Conservation (phyloP, 2,888 invertebrate genomes). For the Caenorhabditis sp. region DNA sequence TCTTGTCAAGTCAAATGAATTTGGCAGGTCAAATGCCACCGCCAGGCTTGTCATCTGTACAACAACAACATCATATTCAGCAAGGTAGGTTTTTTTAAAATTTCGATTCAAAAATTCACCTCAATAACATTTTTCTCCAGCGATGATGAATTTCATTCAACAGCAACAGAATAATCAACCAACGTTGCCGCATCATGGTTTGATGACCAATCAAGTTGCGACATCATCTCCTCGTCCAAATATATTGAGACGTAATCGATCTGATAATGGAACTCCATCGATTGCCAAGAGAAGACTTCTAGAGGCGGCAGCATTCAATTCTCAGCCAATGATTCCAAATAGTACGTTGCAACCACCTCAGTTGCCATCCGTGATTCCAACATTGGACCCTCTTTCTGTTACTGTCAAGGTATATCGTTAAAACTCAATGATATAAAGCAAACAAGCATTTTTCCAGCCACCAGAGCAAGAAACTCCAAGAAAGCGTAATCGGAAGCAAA, state of each 20-base stretch:
- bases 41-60: background rate
- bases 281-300: background rate
- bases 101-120: background rate
- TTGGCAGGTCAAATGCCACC: background rate
- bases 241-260: background rate
- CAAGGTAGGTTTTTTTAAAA: background rate
- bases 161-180: background rate
- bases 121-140: background rate
- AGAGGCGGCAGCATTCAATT: background rate
- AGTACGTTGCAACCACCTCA: background rate
- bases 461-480: background rate
- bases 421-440: no score
- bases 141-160: background rate
- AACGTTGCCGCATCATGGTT: background rate
- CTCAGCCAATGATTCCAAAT: background rate
- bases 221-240: slow-evolving; percentile 2
- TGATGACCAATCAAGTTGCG: background rate
- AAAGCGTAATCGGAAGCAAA: slow-evolving; percentile 3
- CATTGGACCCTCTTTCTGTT: background rate
- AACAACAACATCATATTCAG: background rate
- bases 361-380: background rate
- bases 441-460: background rate
- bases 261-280: background rate
- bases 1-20: background rate
- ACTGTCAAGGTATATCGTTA: background rate